Evolutionary conservation across 2,113 vertebrate species (phyloP).

Genomic region (Promerops cafer): DNA sequence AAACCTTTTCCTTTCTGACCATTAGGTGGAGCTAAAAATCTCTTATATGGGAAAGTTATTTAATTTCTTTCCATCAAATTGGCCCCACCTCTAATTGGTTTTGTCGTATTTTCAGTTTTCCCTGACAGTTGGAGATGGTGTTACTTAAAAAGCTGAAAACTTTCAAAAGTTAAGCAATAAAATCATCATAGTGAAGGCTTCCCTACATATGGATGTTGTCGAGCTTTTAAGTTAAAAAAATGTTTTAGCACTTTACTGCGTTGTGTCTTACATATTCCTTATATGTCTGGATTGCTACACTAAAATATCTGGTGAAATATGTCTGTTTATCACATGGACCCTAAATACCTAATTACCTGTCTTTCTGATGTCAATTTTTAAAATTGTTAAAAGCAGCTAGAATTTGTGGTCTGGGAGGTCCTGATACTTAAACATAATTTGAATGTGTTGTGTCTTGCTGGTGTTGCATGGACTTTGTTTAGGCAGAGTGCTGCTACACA

Average conservation of each 20-base stretch:
- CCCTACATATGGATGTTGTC: background rate
- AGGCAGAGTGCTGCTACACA: background rate
- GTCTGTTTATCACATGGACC: background rate
- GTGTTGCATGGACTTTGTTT: background rate
- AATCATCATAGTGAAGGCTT: background rate
- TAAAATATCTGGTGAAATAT: background rate
- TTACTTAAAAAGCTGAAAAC: background rate
- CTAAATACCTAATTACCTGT: background rate
- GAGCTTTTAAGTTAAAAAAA: background rate
- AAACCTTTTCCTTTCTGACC: background rate
- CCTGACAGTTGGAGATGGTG: fast-evolving
- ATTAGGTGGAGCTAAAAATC: constrained; percentile 25
- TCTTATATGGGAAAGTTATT: background rate
- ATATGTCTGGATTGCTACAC: background rate
- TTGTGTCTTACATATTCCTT: background rate
- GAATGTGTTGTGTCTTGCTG: background rate
- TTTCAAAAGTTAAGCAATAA: background rate
- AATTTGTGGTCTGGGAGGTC: background rate
- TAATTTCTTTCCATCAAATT: background rate
- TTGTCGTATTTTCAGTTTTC: background rate
- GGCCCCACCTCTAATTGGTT: background rate
- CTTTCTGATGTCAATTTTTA: background rate
- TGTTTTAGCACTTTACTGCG: background rate
- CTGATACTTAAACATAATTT: background rate
- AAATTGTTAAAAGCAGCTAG: background rate